Evolutionary conservation across 92 coral and sea anemone species (phyloP).

Genomic region (Chrysogorgia sp.): DNA sequence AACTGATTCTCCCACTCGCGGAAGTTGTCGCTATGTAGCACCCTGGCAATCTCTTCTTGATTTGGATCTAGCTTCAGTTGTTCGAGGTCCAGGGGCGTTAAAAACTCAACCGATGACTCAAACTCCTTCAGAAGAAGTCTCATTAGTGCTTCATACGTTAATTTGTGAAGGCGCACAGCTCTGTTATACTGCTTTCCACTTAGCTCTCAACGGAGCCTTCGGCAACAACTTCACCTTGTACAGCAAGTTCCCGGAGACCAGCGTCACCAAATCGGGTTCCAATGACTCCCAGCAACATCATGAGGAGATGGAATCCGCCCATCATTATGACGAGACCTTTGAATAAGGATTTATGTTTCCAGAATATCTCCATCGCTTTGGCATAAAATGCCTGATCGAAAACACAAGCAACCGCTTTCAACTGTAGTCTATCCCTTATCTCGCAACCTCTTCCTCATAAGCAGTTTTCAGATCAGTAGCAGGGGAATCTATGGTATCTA

Average conservation of each 20-base stretch:
- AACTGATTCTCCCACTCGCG: slow-evolving; percentile 9
- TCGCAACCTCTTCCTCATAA: slow-evolving; percentile 76
- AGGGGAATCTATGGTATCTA: slow-evolving; percentile 69
- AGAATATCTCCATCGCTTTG: slow-evolving; percentile 68
- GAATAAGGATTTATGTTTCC: slow-evolving; percentile 64
- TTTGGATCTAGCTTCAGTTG: slow-evolving; percentile 25
- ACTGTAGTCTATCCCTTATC: slow-evolving; percentile 57
- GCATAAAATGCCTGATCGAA: slow-evolving; percentile 78
- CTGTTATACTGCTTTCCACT: slow-evolving; percentile 49
- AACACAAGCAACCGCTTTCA: slow-evolving; percentile 68
- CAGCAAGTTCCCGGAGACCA: slow-evolving; percentile 65
- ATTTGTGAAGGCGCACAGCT: slow-evolving; percentile 47
- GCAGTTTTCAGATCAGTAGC: slow-evolving; percentile 76
- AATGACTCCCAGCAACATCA: slow-evolving; percentile 66
- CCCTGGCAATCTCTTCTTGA: slow-evolving; percentile 7
- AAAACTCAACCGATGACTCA: slow-evolving; percentile 21
- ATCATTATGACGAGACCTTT: slow-evolving; percentile 63
- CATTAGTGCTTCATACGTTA: slow-evolving; percentile 39
- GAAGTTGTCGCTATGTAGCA: neutral
- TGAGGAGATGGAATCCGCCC: slow-evolving; percentile 69
- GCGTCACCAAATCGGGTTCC: slow-evolving; percentile 75
- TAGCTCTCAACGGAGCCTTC: slow-evolving; percentile 44
- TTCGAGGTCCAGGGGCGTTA: slow-evolving; percentile 3
- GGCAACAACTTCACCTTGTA: slow-evolving; percentile 48
- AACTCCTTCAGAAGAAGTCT: slow-evolving; percentile 35